Conservation (phyloP, 2,113 vertebrate species). For the Pithys albifrons region DNA sequence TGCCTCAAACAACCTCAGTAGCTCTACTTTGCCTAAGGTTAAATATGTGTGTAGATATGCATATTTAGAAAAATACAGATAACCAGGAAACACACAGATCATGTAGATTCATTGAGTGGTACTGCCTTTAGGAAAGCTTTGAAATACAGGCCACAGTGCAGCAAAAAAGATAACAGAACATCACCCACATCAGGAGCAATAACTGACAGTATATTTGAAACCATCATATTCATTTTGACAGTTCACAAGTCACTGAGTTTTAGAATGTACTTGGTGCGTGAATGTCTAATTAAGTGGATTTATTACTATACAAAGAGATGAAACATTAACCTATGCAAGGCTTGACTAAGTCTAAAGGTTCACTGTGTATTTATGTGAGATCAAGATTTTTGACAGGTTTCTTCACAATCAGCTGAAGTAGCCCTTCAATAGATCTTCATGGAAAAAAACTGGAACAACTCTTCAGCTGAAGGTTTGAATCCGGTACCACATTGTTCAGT, state of each 20-base stretch:
- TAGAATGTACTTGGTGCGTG: not conserved
- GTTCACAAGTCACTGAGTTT: not conserved
- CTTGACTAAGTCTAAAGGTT: not conserved
- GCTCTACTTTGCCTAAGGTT: not conserved
- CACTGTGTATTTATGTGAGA: fast-evolving
- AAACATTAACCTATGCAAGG: not conserved
- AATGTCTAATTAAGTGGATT: conserved; percentile 27
- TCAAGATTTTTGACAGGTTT: not conserved
- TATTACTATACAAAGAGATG: not conserved
- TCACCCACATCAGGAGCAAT: not conserved
- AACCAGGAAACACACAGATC: not conserved
- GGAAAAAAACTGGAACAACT: not conserved
- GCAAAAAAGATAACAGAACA: conserved; percentile 10
- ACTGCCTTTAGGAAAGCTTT: not conserved
- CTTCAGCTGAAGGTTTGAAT: not conserved
- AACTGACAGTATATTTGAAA: conserved; percentile 48
- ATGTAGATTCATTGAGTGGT: not conserved
- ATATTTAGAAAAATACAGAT: not conserved
- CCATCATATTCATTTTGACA: conserved; percentile 39
- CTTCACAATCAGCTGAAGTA: not conserved
- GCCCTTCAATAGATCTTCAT: not conserved
- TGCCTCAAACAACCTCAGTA: not conserved
- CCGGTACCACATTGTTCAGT: not conserved
- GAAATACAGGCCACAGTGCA: not conserved
- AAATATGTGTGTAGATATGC: not conserved